phyloP scores from a whole-genome alignment of 2,888 invertebrate genomes.

The Meteorus colon region DNA sequence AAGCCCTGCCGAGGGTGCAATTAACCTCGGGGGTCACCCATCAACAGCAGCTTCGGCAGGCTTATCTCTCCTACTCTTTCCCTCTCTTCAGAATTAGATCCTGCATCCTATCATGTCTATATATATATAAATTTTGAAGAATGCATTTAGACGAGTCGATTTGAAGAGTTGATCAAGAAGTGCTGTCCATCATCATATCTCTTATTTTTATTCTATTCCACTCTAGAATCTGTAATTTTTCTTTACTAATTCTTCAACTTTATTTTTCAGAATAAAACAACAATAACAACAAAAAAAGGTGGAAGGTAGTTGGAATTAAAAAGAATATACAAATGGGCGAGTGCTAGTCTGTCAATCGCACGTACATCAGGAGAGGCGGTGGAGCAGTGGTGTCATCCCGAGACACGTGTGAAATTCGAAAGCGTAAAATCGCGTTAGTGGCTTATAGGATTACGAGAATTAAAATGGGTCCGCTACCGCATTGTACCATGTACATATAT shows the following conservation, averaged over 20 bases:
- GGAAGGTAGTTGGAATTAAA: not conserved
- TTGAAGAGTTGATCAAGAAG: conserved; percentile 6
- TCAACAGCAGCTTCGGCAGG: conserved; percentile 45
- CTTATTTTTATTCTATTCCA: conserved; percentile 1
- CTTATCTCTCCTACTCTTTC: not conserved
- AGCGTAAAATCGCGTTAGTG: conserved; percentile 69
- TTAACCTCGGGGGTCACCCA: conserved; percentile 63
- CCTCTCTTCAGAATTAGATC: conserved; percentile 16
- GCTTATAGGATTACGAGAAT: conserved; percentile 67
- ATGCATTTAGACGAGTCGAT: conserved; percentile 6
- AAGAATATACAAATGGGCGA: conserved; percentile 12
- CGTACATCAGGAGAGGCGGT: conserved; percentile 62
- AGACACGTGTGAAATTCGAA: conserved; percentile 63
- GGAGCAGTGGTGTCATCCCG: conserved; percentile 58
- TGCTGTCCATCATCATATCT: conserved; percentile 1
- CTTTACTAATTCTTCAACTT: not conserved
- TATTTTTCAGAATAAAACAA: not conserved
- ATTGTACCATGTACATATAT: conserved; percentile 23
- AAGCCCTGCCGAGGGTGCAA: conserved; percentile 61
- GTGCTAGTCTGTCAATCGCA: conserved; percentile 54
- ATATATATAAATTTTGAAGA: not conserved
- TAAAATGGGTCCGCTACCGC: conserved; percentile 58
- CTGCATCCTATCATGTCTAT: not conserved
- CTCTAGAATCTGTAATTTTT: not conserved
- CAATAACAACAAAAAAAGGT: not conserved